phyloP scores from a whole-genome alignment of 2,888 invertebrate species.

The Lobophora halterata region DNA sequence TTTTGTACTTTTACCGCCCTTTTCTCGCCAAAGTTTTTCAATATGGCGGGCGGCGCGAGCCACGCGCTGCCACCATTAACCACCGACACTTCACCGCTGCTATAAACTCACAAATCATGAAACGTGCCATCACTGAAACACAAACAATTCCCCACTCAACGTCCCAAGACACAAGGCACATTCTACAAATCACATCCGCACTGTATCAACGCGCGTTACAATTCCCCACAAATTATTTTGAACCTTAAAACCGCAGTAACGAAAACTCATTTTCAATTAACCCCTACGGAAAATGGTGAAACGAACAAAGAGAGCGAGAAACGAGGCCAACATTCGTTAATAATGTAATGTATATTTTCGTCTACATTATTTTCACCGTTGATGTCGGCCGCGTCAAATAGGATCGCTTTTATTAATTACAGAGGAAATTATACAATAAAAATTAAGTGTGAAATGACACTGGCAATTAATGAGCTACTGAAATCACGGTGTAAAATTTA shows the following conservation, averaged over 20 bases:
- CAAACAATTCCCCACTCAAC: slow-evolving; percentile 52
- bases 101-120: slow-evolving; percentile 82
- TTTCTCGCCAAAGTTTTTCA: slow-evolving; percentile 78
- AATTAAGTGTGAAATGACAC: slow-evolving; percentile 35
- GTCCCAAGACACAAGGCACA: slow-evolving; percentile 42
- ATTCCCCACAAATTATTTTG: slow-evolving; percentile 65
- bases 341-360: slow-evolving; percentile 80
- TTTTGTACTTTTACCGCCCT: slow-evolving; percentile 54
- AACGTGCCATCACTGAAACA: slow-evolving; percentile 57
- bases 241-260: slow-evolving; percentile 61
- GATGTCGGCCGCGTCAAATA: slow-evolving; percentile 62
- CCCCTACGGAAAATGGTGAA: slow-evolving; percentile 63
- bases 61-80: slow-evolving; percentile 78
- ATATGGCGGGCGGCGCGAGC: slow-evolving; percentile 75
- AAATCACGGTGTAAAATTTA: slow-evolving; percentile 19
- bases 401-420: slow-evolving; percentile 55
- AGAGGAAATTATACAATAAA: slow-evolving; percentile 39
- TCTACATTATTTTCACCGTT: slow-evolving; percentile 68
- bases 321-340: slow-evolving; percentile 80
- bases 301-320: slow-evolving; percentile 80
- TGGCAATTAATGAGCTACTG: slow-evolving; percentile 30
- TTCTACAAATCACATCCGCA: slow-evolving; percentile 38
- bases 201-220: slow-evolving; percentile 61
- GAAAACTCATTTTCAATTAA: slow-evolving; percentile 72
- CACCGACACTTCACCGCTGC: slow-evolving; percentile 80